A percentile compares a stretch with the other conserved stretches of the same genome.
phyloP scores from a whole-genome alignment of 2,888 invertebrate genomes.

The Lottia gigantea region DNA sequence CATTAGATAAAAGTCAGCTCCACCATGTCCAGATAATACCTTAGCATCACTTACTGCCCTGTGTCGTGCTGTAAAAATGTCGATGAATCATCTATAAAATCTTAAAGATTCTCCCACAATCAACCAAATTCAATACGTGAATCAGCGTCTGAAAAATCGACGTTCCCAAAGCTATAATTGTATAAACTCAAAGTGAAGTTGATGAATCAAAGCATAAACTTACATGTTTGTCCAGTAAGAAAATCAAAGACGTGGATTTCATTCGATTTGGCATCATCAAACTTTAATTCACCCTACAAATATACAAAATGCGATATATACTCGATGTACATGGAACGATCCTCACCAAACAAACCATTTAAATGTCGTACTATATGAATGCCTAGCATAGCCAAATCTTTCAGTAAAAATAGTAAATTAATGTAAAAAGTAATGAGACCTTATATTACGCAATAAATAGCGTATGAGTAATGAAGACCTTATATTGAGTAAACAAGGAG shows the following conservation, averaged over 20 bases:
- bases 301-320: neutral
- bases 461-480: no score
- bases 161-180: neutral
- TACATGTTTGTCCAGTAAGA: slow-evolving; percentile 45
- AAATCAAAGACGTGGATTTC: slow-evolving; percentile 55
- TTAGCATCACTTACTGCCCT: slow-evolving; percentile 22
- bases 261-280: slow-evolving; percentile 36
- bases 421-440: no score
- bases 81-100: neutral
- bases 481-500: no score
- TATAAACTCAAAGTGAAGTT: no score
- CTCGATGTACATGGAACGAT: no score
- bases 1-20: slow-evolving; percentile 61
- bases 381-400: no score
- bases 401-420: no score
- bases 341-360: no score
- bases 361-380: no score
- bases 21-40: slow-evolving; percentile 57
- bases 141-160: neutral
- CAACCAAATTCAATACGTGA: no score
- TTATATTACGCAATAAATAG: no score
- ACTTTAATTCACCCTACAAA: slow-evolving; percentile 58
- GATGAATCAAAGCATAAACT: slow-evolving; percentile 20
- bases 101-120: no score
- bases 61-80: slow-evolving; percentile 22